Percentiles rank a stretch among this genome's conserved stretches.
Conservation (phyloP, 2,888 invertebrate genomes). For the Conomelus anceps region DNA sequence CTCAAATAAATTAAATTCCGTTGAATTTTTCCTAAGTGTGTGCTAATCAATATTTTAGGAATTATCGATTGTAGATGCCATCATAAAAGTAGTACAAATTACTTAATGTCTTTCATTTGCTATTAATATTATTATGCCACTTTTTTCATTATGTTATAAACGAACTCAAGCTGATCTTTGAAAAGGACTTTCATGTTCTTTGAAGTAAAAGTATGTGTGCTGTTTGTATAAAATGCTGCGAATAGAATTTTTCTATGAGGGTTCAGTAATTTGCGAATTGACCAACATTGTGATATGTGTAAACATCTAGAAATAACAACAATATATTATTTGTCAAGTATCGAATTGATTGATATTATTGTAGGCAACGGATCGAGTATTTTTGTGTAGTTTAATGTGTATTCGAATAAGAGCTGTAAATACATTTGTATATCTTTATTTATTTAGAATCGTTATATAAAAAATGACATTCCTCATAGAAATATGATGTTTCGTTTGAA, state of each 20-base stretch:
- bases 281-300: background rate
- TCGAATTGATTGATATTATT: background rate
- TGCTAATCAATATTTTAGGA: too few relatives aligned
- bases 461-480: background rate
- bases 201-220: too few relatives aligned
- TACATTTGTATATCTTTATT: background rate
- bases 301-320: background rate
- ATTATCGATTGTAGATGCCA: too few relatives aligned
- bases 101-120: too few relatives aligned
- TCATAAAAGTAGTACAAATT: too few relatives aligned
- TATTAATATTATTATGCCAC: too few relatives aligned
- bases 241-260: background rate
- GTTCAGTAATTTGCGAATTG: background rate
- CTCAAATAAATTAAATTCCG: too few relatives aligned
- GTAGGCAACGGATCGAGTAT: background rate
- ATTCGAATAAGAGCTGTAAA: background rate
- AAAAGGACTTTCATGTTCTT: too few relatives aligned
- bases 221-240: background rate
- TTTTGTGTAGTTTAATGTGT: background rate
- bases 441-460: background rate
- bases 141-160: too few relatives aligned
- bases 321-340: background rate
- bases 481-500: background rate
- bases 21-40: too few relatives aligned
- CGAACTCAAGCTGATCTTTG: too few relatives aligned